These are phyloP conservation scores for Channa argus DNA, from an alignment of 2,113 vertebrate genomes.

Conservation along the genomic window DNA sequence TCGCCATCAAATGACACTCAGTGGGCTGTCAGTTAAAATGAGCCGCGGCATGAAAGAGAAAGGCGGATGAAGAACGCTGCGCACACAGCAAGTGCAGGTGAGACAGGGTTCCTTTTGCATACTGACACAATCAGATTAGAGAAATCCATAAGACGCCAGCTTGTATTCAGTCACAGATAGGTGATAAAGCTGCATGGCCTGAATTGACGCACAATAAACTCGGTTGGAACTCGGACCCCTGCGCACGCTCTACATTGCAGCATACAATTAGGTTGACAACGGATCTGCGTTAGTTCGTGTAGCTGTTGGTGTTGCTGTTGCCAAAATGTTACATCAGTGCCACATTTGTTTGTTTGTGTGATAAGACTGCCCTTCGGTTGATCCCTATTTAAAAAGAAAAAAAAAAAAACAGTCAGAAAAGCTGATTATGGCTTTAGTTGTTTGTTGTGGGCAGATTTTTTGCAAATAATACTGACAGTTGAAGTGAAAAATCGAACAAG, in stretches of 20 bases:
- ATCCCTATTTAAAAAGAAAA: slow-evolving; percentile 12
- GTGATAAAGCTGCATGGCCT: not conserved
- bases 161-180: slow-evolving; percentile 8
- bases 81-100: slow-evolving; percentile 47
- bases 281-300: not conserved
- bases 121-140: slow-evolving; percentile 36
- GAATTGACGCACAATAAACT: slow-evolving; percentile 6
- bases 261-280: not conserved
- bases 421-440: slow-evolving; percentile 4
- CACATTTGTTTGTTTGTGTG: slow-evolving; percentile 7
- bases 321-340: not conserved
- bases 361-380: slow-evolving; percentile 8
- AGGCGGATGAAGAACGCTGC: slow-evolving; percentile 45
- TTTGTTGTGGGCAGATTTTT: not conserved
- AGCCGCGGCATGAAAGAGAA: slow-evolving; percentile 49
- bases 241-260: not conserved
- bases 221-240: slow-evolving; percentile 6
- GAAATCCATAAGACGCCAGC: slow-evolving; percentile 19
- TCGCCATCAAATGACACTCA: slow-evolving; percentile 64
- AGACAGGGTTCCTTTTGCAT: slow-evolving; percentile 39
- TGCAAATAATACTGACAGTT: slow-evolving; percentile 38
- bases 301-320: not conserved
- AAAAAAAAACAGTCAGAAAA: not conserved
- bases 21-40: slow-evolving; percentile 64
- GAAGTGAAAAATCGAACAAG: slow-evolving; percentile 28